phyloP scores from a whole-genome alignment of 2,113 vertebrate genomes.

The Chaetodon trifascialis region DNA sequence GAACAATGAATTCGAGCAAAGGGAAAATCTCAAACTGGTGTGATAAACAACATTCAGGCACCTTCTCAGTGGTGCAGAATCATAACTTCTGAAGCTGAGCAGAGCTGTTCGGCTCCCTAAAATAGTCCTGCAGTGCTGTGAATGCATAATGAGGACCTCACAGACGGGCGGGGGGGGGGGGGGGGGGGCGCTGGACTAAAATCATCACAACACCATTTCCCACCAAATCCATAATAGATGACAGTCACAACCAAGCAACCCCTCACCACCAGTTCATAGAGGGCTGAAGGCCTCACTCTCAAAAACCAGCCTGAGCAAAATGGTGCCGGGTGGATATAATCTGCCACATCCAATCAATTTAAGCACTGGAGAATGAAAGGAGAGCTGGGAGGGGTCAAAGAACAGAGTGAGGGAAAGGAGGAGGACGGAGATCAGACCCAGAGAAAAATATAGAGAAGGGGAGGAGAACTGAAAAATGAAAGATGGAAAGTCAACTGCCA shows the following conservation, averaged over 20 bases:
- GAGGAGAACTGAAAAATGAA: slow-evolving; percentile 41
- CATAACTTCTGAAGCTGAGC: slow-evolving; percentile 26
- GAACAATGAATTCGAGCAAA: background rate
- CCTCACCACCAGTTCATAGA: slow-evolving; percentile 45
- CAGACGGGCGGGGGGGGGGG: background rate
- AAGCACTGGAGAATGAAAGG: slow-evolving; percentile 37
- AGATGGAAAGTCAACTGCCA: slow-evolving; percentile 51
- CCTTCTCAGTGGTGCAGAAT: slow-evolving; percentile 7
- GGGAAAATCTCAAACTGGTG: background rate
- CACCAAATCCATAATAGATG: slow-evolving; percentile 63
- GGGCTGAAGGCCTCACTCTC: slow-evolving; percentile 53
- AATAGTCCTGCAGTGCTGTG: slow-evolving; percentile 39
- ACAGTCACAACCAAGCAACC: slow-evolving; percentile 29
- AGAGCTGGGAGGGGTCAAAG: slow-evolving; percentile 41
- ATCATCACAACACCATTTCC: slow-evolving; percentile 51
- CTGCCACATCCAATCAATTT: slow-evolving; percentile 68
- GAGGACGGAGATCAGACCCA: slow-evolving; percentile 35
- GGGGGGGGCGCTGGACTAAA: slow-evolving; percentile 2
- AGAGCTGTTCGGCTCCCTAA: slow-evolving; percentile 12
- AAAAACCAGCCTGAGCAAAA: slow-evolving; percentile 37
- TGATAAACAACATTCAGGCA: slow-evolving; percentile 16
- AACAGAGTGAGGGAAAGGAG: slow-evolving; percentile 23
- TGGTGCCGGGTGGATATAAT: slow-evolving; percentile 59
- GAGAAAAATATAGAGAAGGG: slow-evolving; percentile 11
- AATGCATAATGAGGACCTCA: slow-evolving; percentile 47